Conservation (phyloP, 2,797 vertebrate genomes). For the Euthynnus affinis region DNA sequence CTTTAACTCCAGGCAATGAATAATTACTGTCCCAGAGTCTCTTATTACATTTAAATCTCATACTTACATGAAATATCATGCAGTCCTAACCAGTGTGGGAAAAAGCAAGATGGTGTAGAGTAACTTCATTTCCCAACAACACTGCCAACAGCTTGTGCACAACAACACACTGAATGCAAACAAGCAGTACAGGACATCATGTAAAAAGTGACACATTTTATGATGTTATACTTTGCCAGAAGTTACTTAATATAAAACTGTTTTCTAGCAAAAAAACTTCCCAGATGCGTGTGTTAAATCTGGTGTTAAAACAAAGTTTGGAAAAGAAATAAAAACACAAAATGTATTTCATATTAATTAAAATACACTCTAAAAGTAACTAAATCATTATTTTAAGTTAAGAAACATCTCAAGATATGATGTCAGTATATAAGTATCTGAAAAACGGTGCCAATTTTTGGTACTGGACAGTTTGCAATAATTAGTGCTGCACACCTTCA, state of each 20-base stretch:
- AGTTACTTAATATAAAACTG: background rate
- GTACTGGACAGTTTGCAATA: background rate
- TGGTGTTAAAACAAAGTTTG: background rate
- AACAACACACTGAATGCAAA: background rate
- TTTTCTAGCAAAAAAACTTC: too few species aligned
- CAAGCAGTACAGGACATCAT: too few species aligned
- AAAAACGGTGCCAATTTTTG: background rate
- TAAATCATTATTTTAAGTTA: background rate
- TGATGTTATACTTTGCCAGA: too few species aligned
- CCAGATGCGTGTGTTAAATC: background rate
- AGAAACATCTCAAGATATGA: too few species aligned
- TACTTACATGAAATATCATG: constrained; percentile 58
- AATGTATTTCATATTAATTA: background rate
- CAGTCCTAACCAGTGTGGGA: constrained; percentile 5
- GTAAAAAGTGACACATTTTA: too few species aligned
- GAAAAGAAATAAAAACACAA: background rate
- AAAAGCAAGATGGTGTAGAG: background rate
- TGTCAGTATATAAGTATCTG: background rate
- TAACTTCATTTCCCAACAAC: background rate
- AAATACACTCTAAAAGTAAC: background rate
- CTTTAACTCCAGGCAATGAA: constrained; percentile 75
- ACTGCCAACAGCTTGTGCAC: background rate
- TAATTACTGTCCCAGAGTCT: constrained; percentile 72
- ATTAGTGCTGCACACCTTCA: background rate
- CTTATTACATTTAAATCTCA: constrained; percentile 63